A percentile compares a stretch with the other conserved stretches of the same genome.
phyloP scores from a whole-genome alignment of 2,888 invertebrate species.

The Limnephilus auricula region DNA sequence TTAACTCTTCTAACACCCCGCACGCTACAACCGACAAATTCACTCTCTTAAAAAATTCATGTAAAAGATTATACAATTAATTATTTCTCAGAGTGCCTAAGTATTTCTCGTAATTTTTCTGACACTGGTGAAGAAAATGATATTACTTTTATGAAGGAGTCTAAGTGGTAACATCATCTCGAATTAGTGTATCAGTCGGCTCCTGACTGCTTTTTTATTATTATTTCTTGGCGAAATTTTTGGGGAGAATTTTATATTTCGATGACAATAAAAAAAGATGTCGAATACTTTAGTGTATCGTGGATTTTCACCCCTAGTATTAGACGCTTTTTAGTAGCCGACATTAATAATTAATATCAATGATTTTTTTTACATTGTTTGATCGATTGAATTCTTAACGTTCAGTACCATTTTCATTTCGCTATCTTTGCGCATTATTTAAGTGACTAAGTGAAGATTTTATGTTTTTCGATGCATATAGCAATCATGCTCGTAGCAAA shows the following conservation, averaged over 20 bases:
- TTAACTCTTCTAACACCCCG: too few species aligned
- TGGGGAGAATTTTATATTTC: not conserved
- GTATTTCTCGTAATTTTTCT: not conserved
- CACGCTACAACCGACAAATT: not conserved
- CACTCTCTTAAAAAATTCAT: not conserved
- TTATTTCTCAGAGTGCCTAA: not conserved
- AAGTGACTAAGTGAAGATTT: not conserved
- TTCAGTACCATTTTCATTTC: not conserved
- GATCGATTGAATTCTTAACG: not conserved
- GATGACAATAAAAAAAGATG: not conserved
- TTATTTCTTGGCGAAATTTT: not conserved
- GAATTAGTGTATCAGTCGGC: not conserved
- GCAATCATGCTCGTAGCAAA: too few species aligned
- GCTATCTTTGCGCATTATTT: not conserved
- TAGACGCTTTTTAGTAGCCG: not conserved
- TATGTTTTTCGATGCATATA: not conserved
- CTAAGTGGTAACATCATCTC: constrained; percentile 19
- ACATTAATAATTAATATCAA: not conserved
- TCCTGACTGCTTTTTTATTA: not conserved
- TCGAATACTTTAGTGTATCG: not conserved
- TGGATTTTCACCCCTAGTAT: not conserved
- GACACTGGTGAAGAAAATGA: constrained; percentile 21
- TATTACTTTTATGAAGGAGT: constrained; percentile 20
- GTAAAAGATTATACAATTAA: not conserved
- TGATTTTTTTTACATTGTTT: not conserved